These are phyloP conservation scores for Cheiracanthium punctorium DNA, from an alignment of 2,888 invertebrate species.

Conservation along the genomic window DNA sequence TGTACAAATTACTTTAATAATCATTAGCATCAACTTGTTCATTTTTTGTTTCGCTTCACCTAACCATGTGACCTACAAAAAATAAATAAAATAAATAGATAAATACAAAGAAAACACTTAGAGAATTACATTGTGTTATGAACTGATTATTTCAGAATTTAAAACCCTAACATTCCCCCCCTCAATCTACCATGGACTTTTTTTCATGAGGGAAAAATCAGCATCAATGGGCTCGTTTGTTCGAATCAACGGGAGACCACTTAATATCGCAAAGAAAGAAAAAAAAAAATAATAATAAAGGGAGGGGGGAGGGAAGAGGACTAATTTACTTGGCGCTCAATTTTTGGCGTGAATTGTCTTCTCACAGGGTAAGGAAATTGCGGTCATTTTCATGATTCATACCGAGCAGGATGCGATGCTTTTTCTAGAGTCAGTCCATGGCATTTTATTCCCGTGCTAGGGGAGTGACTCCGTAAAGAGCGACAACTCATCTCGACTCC, in stretches of 20 bases:
- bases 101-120: no score
- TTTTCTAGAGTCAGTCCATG: not conserved
- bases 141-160: not conserved
- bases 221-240: constrained; percentile 50
- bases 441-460: no score
- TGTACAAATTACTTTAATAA: no score
- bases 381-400: not conserved
- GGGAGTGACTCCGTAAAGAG: not conserved
- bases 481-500: no score
- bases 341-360: not conserved
- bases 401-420: constrained; percentile 4
- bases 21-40: no score
- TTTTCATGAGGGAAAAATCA: not conserved
- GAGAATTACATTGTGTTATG: not conserved
- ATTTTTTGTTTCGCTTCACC: no score
- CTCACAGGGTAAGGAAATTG: not conserved
- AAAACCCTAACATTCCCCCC: not conserved
- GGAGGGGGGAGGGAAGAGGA: no score
- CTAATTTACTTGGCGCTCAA: not conserved
- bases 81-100: no score
- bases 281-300: not conserved
- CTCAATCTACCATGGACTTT: no score
- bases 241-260: not conserved
- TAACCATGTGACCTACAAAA: no score
- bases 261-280: not conserved